Conservation (phyloP, 1,140 invertebrate species). For the Neodiprion virginianus region DNA sequence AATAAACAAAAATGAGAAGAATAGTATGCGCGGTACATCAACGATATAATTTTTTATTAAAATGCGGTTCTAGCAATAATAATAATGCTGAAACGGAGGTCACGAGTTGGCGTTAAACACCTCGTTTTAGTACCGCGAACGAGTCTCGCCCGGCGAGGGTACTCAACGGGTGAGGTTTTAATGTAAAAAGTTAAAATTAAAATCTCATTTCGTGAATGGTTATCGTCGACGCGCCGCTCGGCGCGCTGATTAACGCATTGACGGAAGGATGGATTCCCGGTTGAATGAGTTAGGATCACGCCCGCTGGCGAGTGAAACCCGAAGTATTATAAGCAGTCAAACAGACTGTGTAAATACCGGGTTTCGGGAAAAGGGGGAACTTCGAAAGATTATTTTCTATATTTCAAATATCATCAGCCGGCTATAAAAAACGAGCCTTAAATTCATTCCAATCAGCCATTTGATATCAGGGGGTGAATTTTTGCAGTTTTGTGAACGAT, state of each 20-base stretch:
- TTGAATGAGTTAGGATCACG: not conserved
- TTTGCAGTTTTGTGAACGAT: too few species aligned
- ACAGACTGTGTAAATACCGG: too few species aligned
- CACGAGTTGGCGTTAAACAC: not conserved
- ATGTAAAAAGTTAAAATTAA: slow-evolving; percentile 8
- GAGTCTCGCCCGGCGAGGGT: not conserved
- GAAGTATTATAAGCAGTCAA: not conserved
- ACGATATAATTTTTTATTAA: too few species aligned
- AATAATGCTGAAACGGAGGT: not conserved
- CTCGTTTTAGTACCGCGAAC: not conserved
- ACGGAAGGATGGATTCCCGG: not conserved
- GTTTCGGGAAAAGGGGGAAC: too few species aligned
- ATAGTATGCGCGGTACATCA: not conserved
- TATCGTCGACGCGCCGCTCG: not conserved
- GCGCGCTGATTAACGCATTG: not conserved
- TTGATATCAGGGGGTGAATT: too few species aligned
- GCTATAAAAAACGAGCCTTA: too few species aligned
- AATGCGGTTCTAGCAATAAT: not conserved
- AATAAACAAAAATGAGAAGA: not conserved
- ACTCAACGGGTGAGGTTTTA: not conserved
- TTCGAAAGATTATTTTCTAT: too few species aligned
- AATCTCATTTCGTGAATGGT: not conserved
- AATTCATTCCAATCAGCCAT: too few species aligned
- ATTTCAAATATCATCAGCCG: too few species aligned
- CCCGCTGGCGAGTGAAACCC: not conserved